Evolutionary conservation across 2,797 vertebrate genomes (phyloP).

Genomic region (Gymnodraco acuticeps): DNA sequence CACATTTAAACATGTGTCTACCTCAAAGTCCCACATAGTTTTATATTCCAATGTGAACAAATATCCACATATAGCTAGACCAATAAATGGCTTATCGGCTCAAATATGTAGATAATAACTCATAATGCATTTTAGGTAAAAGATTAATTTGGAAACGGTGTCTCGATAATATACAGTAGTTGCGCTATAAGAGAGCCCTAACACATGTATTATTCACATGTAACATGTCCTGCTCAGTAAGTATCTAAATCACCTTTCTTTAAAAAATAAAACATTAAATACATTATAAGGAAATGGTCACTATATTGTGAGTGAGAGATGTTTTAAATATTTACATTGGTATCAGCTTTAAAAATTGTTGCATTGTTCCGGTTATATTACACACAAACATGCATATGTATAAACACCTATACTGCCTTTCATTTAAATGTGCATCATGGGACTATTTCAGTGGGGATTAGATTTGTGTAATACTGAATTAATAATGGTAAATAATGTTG

Average conservation of each 20-base stretch:
- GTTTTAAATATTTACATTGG: background rate
- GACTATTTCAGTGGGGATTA: conserved; percentile 15
- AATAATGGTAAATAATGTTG: conserved; percentile 9
- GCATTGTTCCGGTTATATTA: background rate
- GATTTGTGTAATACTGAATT: conserved; percentile 10
- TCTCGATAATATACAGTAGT: background rate
- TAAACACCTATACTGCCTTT: background rate
- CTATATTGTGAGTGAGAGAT: background rate
- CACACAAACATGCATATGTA: background rate
- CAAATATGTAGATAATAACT: background rate
- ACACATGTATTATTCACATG: background rate
- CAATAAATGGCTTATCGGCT: background rate
- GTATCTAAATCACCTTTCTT: no score
- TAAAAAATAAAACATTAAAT: background rate
- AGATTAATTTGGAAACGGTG: background rate
- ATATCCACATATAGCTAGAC: background rate
- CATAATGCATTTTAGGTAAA: background rate
- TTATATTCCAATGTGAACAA: background rate
- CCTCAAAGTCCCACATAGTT: background rate
- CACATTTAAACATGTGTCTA: background rate
- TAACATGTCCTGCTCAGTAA: background rate
- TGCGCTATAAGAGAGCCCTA: background rate
- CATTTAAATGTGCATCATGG: conserved; percentile 16
- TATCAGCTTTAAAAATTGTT: conserved; percentile 7
- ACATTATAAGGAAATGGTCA: background rate